Base-by-base conservation (phyloP, 1,140 invertebrate species). In the Dendrolimus kikuchii region DNA sequence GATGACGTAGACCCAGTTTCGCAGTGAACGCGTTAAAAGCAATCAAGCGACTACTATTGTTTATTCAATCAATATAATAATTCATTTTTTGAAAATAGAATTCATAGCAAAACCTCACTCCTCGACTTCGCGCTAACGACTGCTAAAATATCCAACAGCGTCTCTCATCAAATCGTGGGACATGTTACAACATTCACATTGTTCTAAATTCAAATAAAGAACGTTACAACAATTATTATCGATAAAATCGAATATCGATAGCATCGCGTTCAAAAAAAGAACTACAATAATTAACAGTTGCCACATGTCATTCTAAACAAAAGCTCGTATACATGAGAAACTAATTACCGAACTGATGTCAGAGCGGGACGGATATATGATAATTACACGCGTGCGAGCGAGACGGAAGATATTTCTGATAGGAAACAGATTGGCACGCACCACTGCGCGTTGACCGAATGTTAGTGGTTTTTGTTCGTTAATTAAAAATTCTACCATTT, bases 261-360 rank as follows among this genome's bases (percentile, higher is more conserved):
- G 49, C 9, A 62, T 62, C 63, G 57, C 51, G 58, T 55, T 58
- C 59, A 63, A 60, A 71, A 68, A 68, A 68, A 70, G 68, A 67
- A 58, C 55, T 48, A 55, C 66, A 45, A 71, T 81, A 84, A 84
- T 84, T 83, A 83, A 74, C 66, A 53, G 59, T 60, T 64, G 48
- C 71, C 78, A 84, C 75, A 84, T 81, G 81, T 81, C 77, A 74
- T 61, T 71, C 64, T 68, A 70, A 78, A 79, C 70, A 78, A 80
- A 78, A 77, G 68, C 68, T 66, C 61, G 10, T 49, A 58, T 74
- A 81, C 75, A 79, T 76, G 77, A 82, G 76, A 74, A 77, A 67
- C 74, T 83, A 81, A 82, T 82, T 82, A 82, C 69, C 61, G 60
- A 66, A 41, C 56, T 42, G 48, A 48, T 5, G 39, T n/a, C 43